These are phyloP conservation scores for Procambarus clarkii DNA, from an alignment of 1,140 invertebrate species.

Conservation along the genomic window DNA sequence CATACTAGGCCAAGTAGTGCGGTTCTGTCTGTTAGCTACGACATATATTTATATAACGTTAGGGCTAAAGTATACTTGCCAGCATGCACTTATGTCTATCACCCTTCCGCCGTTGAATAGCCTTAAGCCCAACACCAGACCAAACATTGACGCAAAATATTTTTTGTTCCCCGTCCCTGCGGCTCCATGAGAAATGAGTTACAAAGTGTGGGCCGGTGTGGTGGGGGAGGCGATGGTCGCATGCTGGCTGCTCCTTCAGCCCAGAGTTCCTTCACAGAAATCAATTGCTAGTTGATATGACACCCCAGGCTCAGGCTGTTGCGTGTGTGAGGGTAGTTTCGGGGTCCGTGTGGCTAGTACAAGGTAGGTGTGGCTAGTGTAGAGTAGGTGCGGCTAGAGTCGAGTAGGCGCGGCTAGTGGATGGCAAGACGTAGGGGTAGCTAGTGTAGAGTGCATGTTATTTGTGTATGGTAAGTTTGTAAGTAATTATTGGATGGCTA, in stretches of 20 bases:
- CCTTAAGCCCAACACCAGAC: too few species aligned
- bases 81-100: too few species aligned
- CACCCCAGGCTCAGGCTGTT: not conserved
- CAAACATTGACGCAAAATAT: too few species aligned
- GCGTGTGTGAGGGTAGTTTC: not conserved
- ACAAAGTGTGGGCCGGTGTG: not conserved
- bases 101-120: too few species aligned
- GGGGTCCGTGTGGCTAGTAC: not conserved
- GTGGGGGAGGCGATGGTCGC: not conserved
- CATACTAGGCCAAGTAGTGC: too few species aligned
- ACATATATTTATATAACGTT: too few species aligned
- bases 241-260: not conserved
- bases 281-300: constrained; percentile 7
- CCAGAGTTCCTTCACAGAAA: constrained; percentile 1
- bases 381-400: not conserved
- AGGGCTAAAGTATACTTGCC: too few species aligned
- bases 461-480: not conserved
- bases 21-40: too few species aligned
- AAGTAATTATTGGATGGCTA: too few species aligned
- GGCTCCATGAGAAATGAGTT: not conserved
- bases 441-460: not conserved
- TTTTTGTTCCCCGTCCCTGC: too few species aligned
- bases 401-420: not conserved
- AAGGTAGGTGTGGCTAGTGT: not conserved
- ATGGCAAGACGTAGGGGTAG: not conserved